Evolutionary conservation across 2,888 invertebrate species (phyloP).

Genomic region (Dione juno): DNA sequence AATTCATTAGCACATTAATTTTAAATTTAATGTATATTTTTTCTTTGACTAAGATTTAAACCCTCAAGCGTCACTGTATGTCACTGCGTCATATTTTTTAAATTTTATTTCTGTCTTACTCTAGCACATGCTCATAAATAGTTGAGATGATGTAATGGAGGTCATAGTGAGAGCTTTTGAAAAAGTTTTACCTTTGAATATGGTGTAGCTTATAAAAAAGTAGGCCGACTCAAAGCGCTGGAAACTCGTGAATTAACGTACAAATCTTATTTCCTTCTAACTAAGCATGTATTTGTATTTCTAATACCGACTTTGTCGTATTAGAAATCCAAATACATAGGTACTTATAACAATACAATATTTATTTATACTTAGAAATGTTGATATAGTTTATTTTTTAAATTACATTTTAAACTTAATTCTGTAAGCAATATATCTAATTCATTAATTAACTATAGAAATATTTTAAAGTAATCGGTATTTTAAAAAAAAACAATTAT

Average conservation of each 20-base stretch:
- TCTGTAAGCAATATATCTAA: no score
- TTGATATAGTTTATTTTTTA: no score
- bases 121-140: slow-evolving; percentile 12
- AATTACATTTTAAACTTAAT: no score
- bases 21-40: not conserved
- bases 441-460: no score
- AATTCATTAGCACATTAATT: no score
- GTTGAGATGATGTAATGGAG: slow-evolving; percentile 7
- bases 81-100: not conserved
- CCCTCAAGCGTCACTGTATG: not conserved
- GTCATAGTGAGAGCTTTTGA: slow-evolving; percentile 19
- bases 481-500: no score
- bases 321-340: no score
- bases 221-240: slow-evolving; percentile 34
- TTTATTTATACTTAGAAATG: no score
- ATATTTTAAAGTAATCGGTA: no score
- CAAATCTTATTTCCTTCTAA: not conserved
- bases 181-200: slow-evolving; percentile 14
- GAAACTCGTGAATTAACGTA: slow-evolving; percentile 9
- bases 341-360: no score
- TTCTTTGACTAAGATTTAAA: not conserved
- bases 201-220: slow-evolving; percentile 29
- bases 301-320: no score
- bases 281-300: no score
- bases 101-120: slow-evolving; percentile 1